Percentiles rank a stretch among this genome's conserved stretches.
phyloP scores from a whole-genome alignment of 2,888 invertebrate genomes.

The Plebejus anna region DNA sequence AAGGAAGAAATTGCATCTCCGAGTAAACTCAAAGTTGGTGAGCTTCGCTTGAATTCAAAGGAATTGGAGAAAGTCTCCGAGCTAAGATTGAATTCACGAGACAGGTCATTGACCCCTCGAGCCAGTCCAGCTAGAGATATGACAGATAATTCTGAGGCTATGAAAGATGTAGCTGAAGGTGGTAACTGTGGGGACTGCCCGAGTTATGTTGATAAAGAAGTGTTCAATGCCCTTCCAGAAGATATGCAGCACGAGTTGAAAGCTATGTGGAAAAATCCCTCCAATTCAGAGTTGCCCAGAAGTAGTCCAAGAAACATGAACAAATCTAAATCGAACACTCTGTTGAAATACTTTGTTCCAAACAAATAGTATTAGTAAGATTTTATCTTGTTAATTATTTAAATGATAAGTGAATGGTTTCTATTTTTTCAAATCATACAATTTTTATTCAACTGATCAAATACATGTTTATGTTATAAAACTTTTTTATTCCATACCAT shows the following conservation, averaged over 20 bases:
- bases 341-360: conserved; percentile 85
- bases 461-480: conserved; percentile 77
- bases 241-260: conserved; percentile 87
- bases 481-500: conserved; percentile 43
- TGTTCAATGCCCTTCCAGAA: conserved; percentile 85
- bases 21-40: conserved; percentile 84
- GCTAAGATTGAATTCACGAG: conserved; percentile 67
- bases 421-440: conserved; percentile 80
- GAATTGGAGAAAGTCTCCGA: conserved; percentile 80
- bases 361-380: conserved; percentile 82
- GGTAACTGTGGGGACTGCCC: conserved; percentile 79
- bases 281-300: conserved; percentile 61
- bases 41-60: conserved; percentile 82
- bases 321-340: conserved; percentile 81
- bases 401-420: conserved; percentile 79
- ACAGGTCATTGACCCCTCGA: conserved; percentile 67
- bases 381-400: conserved; percentile 74
- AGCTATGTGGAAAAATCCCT: conserved; percentile 82
- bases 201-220: conserved; percentile 83
- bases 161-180: conserved; percentile 63
- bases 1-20: conserved; percentile 82
- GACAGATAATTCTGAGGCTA: conserved; percentile 64
- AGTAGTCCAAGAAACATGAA: conserved; percentile 72
- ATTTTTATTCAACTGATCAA: conserved; percentile 78
- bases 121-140: conserved; percentile 72